A percentile compares a stretch with the other conserved stretches of the same genome.
These are phyloP conservation scores for Oncorhynchus masou DNA, from an alignment of 2,113 vertebrate genomes.

Conservation along the genomic window DNA sequence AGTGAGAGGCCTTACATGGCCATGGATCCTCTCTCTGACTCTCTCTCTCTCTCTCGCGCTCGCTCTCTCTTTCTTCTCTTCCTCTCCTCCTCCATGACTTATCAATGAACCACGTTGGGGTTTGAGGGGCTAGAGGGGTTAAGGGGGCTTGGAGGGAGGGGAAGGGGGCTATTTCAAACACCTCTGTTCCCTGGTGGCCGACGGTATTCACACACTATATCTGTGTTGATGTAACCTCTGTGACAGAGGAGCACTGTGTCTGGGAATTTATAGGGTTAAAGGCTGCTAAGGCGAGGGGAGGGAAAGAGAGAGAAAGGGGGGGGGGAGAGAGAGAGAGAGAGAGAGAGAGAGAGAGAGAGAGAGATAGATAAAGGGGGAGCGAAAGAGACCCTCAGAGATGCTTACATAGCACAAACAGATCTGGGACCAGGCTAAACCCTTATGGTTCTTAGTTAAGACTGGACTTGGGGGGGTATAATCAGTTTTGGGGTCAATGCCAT, in stretches of 20 bases:
- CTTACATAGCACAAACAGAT: no score
- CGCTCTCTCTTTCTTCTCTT: constrained; percentile 10
- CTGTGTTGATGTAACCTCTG: constrained; percentile 55
- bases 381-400: constrained; percentile 38
- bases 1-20: constrained; percentile 34
- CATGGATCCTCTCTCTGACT: constrained; percentile 9
- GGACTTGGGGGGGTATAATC: background rate
- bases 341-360: background rate
- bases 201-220: constrained; percentile 50
- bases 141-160: constrained; percentile 4
- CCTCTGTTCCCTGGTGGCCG: constrained; percentile 46
- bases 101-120: constrained; percentile 49
- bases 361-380: constrained; percentile 4
- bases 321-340: background rate
- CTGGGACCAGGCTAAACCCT: background rate
- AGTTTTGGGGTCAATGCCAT: no score
- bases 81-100: constrained; percentile 39
- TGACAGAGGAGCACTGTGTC: constrained; percentile 29
- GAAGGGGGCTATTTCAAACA: constrained; percentile 45
- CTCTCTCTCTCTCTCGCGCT: background rate
- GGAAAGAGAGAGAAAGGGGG: constrained; percentile 2
- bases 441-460: background rate
- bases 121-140: constrained; percentile 12
- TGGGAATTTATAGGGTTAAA: constrained; percentile 21
- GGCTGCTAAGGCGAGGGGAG: constrained; percentile 2